Base-by-base conservation (phyloP, 2,113 vertebrate genomes). In the Epinephelus moara region DNA sequence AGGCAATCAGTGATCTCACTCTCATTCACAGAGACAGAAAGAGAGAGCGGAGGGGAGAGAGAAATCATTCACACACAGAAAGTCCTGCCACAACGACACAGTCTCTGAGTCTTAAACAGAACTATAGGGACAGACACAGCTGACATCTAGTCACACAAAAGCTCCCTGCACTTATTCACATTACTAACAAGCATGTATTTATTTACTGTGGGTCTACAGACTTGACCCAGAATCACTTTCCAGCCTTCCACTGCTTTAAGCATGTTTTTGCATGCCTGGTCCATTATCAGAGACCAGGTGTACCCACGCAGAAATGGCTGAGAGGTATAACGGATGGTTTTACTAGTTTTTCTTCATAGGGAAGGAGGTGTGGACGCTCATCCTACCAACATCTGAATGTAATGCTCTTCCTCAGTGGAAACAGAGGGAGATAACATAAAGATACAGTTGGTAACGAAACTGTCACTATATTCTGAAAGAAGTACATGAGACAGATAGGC, bases 1-100 rank as follows among this genome's bases (percentile, higher is more conserved):
- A 57, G 75, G 68, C 62, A 68, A 83, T 53, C 81, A 18, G 66
- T 84, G 84, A 88, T 91, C 77, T 90, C 83, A 55, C 81, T 80
- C 82, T 81, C 75, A 87, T 91, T 90, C 81, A 86, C 62, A 75
- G 60, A 86, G 37, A 59, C n/a, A 87, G 84, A 75, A 2, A 66
- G 42, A 71, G 37, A 67, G 63, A 33, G 33, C 23, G 27, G 66
- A 23, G 23, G 17, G 9, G 33, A 70, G 17, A 73, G 70, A 57
- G 61, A 69, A 47, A 60, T 71, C 76, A 88, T 89, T 89, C 84
- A 89, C 62, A 81, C 66, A 84, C 45, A 78, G 47, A 82, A 27
- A 74, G 75, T 71, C 67, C 45, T 68, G 64, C 71, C 55, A 84
- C 73, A 81, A 40, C 63, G 55, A 40, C 25, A 75, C 70, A 70